Conservation (phyloP, 2,888 invertebrate species). For the Apodemia duryi region DNA sequence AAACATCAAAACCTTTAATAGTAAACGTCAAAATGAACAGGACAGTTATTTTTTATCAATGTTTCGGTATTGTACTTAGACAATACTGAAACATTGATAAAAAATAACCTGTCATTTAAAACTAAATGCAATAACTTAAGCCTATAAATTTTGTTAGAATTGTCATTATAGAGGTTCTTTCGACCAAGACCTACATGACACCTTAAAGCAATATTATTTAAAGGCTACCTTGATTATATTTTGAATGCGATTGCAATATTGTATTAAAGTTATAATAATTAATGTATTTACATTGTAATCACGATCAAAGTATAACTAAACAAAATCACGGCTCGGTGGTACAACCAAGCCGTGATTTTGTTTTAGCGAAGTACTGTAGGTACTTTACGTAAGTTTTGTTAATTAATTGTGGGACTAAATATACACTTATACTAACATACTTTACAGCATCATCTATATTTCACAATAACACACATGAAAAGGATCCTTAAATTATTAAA, state of each 20-base stretch:
- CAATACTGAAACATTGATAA: too few relatives aligned
- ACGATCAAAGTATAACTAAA: too few relatives aligned
- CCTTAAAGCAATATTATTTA: not conserved
- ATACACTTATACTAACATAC: too few relatives aligned
- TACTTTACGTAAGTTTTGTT: too few relatives aligned
- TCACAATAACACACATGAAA: too few relatives aligned
- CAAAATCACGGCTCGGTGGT: too few relatives aligned
- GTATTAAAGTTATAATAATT: not conserved
- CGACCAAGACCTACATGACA: not conserved
- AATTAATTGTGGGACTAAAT: too few relatives aligned
- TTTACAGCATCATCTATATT: too few relatives aligned
- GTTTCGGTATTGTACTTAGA: slow-evolving; percentile 5
- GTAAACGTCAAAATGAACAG: slow-evolving; percentile 57
- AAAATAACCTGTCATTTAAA: slow-evolving; percentile 1
- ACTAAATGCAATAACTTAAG: slow-evolving; percentile 4
- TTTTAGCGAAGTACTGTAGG: too few relatives aligned
- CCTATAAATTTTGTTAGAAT: not conserved
- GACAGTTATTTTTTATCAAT: slow-evolving; percentile 19
- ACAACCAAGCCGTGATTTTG: too few relatives aligned
- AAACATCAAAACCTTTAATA: slow-evolving; percentile 67
- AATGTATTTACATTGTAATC: too few relatives aligned
- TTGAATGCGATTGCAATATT: not conserved
- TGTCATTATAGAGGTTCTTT: not conserved
- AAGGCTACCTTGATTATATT: not conserved
- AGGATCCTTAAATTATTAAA: too few relatives aligned